phyloP scores from a whole-genome alignment of 2,797 vertebrate genomes.

The Sebastes umbrosus region DNA sequence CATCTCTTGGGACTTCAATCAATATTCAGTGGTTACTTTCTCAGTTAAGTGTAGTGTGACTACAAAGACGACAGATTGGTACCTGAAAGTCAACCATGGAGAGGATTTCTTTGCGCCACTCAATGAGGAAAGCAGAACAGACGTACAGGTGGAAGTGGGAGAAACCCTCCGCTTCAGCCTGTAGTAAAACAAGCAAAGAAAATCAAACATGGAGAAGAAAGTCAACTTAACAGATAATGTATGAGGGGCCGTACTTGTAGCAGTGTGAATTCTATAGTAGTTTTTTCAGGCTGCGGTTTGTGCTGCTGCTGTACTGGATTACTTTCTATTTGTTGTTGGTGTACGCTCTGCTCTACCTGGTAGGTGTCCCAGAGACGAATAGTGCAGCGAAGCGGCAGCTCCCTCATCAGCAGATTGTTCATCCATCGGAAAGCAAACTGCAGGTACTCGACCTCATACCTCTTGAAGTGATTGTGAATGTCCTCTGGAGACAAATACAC shows the following conservation, averaged over 20 bases:
- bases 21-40: neutral
- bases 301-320: neutral
- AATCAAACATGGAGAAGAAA: neutral
- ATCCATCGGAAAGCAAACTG: constrained; percentile 99
- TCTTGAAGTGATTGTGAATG: constrained; percentile 93
- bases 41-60: neutral
- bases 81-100: constrained; percentile 98
- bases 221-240: neutral
- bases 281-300: neutral
- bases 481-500: constrained; percentile 82
- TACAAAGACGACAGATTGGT: constrained; percentile 24
- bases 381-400: constrained; percentile 95
- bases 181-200: constrained; percentile 22
- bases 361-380: constrained; percentile 99
- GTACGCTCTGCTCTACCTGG: constrained; percentile 84
- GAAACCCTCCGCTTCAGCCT: constrained; percentile 97
- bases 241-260: accelerated
- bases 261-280: neutral
- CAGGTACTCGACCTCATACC: constrained; percentile 95
- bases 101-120: constrained; percentile 98
- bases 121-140: constrained; percentile 97
- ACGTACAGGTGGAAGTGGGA: constrained; percentile 98
- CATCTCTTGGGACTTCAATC: neutral
- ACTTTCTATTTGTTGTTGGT: neutral
- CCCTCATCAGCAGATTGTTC: constrained; percentile 99